Percentiles rank a stretch among this genome's conserved stretches.
Evolutionary conservation across 2,888 invertebrate genomes (phyloP).

Genomic region (Pogonocherus hispidulus): DNA sequence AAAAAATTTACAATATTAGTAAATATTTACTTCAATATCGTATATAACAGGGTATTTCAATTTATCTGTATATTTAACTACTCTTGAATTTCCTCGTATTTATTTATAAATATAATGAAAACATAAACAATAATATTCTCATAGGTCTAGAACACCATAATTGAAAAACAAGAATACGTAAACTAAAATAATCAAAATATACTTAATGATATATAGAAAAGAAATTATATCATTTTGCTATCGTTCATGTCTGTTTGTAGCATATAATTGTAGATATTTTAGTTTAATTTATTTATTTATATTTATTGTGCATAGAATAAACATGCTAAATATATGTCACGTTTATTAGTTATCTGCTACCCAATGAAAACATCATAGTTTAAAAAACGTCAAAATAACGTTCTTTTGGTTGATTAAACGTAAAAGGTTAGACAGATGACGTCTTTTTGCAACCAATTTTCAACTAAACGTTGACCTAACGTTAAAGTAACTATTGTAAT

Average conservation of each 20-base stretch:
- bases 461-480: too few species aligned
- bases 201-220: slow-evolving; percentile 4
- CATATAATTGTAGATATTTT: slow-evolving; percentile 2
- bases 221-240: slow-evolving; percentile 15
- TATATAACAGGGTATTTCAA: slow-evolving; percentile 14
- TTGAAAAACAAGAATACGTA: slow-evolving; percentile 21
- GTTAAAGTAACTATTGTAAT: too few species aligned
- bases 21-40: too few species aligned
- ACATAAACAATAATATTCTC: slow-evolving; percentile 2
- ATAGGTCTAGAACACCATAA: slow-evolving; percentile 23
- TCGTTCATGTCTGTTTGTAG: not conserved
- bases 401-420: too few species aligned
- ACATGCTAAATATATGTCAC: not conserved
- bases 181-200: slow-evolving; percentile 25
- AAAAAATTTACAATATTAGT: too few species aligned
- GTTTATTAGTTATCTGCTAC: too few species aligned
- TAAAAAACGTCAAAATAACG: too few species aligned
- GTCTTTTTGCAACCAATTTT: too few species aligned
- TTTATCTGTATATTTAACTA: not conserved
- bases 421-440: too few species aligned
- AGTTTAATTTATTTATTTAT: slow-evolving; percentile 17
- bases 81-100: slow-evolving; percentile 20
- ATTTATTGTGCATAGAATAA: slow-evolving; percentile 20
- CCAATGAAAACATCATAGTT: too few species aligned
- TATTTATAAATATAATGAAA: slow-evolving; percentile 19